Conservation (phyloP, 2,888 invertebrate genomes). For the Dynastes hyllus region DNA sequence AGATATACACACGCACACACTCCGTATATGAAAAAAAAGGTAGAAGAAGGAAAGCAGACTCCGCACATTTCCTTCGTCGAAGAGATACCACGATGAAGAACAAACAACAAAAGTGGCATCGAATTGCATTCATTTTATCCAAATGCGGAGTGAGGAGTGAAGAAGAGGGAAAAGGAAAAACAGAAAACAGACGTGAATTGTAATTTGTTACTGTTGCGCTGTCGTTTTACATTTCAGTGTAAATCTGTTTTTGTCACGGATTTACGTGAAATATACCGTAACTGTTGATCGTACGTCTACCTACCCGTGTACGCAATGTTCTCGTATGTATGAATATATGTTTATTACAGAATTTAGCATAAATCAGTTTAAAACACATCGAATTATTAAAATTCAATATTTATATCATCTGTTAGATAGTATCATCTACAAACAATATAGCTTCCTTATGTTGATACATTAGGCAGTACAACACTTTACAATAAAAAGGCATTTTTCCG, state of each 20-base stretch:
- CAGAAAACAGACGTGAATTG: slow-evolving; percentile 43
- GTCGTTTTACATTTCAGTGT: slow-evolving; percentile 38
- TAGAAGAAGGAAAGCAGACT: slow-evolving; percentile 35
- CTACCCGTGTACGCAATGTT: background rate
- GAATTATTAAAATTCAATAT: slow-evolving; percentile 50
- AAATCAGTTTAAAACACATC: slow-evolving; percentile 44
- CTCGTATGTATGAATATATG: slow-evolving; percentile 1
- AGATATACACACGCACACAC: slow-evolving; percentile 22
- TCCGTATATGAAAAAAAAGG: slow-evolving; percentile 35
- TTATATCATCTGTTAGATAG: slow-evolving; percentile 49
- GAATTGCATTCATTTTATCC: slow-evolving; percentile 45
- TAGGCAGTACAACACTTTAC: no score
- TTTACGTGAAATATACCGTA: slow-evolving; percentile 49
- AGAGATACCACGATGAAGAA: slow-evolving; percentile 40
- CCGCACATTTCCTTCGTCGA: slow-evolving; percentile 26
- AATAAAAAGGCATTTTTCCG: no score
- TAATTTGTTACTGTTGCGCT: slow-evolving; percentile 48
- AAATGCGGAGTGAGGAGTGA: slow-evolving; percentile 35
- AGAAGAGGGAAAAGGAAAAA: slow-evolving; percentile 23
- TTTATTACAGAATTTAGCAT: slow-evolving; percentile 33
- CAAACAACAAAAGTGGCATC: slow-evolving; percentile 45
- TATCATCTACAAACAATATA: slow-evolving; percentile 32
- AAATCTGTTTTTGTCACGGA: slow-evolving; percentile 41
- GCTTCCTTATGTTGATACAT: slow-evolving; percentile 8
- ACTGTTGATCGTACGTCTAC: slow-evolving; percentile 21